These are phyloP conservation scores for Eclectus roratus DNA, from an alignment of 2,113 vertebrate species.

Conservation along the genomic window DNA sequence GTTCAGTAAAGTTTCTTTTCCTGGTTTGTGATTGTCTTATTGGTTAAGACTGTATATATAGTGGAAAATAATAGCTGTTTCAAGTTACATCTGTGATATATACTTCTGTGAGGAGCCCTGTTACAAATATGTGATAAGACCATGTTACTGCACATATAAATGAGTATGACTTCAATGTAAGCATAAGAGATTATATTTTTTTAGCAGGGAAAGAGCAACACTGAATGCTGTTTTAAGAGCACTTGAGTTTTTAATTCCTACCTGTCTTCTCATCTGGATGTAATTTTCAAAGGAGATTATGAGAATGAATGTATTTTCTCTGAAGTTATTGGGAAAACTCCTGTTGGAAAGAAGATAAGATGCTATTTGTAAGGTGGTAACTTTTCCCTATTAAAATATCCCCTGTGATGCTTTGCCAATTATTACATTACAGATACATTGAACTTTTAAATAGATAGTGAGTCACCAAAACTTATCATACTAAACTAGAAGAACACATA, in stretches of 20 bases:
- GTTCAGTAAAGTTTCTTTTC: not conserved
- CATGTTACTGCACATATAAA: not conserved
- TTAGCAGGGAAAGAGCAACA: not conserved
- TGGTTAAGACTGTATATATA: not conserved
- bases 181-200: not conserved
- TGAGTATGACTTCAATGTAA: not conserved
- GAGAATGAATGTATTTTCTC: not conserved
- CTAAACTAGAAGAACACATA: not conserved
- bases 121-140: not conserved
- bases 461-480: not conserved
- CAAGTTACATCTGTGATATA: not conserved
- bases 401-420: not conserved
- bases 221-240: not conserved
- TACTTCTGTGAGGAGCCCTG: not conserved
- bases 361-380: not conserved
- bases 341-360: not conserved
- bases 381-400: not conserved
- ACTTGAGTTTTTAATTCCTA: not conserved
- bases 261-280: not conserved
- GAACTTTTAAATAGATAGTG: not conserved
- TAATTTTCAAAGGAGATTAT: not conserved
- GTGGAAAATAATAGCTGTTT: not conserved
- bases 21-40: not conserved
- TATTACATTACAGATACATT: not conserved
- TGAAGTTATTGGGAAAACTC: not conserved